Evolutionary conservation across 2,113 vertebrate genomes (phyloP).

Genomic region (Epinephelus fuscoguttatus): DNA sequence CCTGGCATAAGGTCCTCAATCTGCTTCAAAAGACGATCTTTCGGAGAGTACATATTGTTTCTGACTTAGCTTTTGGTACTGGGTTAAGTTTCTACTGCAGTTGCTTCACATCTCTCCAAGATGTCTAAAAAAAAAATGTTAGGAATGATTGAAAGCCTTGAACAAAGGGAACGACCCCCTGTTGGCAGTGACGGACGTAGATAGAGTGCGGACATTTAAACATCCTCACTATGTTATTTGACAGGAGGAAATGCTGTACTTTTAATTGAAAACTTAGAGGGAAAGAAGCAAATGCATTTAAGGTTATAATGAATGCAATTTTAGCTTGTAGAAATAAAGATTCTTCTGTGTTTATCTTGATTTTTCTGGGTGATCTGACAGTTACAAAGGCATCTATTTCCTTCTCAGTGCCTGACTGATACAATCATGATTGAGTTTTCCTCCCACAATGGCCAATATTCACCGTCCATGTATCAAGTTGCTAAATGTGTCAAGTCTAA

Average conservation of each 20-base stretch:
- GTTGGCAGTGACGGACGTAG: background rate
- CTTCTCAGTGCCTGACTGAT: background rate
- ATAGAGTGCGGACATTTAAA: background rate
- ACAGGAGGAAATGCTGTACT: background rate
- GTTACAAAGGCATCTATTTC: background rate
- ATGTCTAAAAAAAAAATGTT: background rate
- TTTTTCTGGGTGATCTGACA: background rate
- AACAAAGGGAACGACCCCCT: background rate
- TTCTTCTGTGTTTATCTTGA: background rate
- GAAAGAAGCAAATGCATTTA: background rate
- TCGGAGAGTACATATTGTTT: conserved; percentile 21
- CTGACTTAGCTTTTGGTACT: conserved; percentile 13
- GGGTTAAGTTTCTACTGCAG: background rate
- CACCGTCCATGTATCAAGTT: background rate
- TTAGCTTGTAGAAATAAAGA: background rate
- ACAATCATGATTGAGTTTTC: background rate
- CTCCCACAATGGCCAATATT: background rate
- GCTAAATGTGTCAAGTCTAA: background rate
- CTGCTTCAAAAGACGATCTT: conserved; percentile 32
- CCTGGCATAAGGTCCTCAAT: conserved; percentile 12
- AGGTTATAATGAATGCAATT: background rate
- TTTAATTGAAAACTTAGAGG: background rate
- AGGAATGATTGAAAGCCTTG: background rate
- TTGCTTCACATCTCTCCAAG: background rate
- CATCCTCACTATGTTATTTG: background rate